These are phyloP conservation scores for Neofelis nebulosa DNA, from an alignment of 2,113 vertebrate genomes.

Conservation along the genomic window DNA sequence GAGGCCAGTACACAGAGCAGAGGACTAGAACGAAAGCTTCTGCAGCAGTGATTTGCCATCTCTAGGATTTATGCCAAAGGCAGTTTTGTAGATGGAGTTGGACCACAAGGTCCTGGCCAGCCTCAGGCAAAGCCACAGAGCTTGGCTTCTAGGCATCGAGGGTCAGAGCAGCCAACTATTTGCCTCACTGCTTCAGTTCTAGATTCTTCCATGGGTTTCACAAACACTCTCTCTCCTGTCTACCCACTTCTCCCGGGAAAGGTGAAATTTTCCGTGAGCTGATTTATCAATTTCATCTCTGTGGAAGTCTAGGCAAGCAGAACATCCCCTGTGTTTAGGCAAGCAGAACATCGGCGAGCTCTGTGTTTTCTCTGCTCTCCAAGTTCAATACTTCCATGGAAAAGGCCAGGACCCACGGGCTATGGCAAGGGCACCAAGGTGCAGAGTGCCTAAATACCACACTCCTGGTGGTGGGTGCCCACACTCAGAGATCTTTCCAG, in stretches of 20 bases:
- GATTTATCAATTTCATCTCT: background rate
- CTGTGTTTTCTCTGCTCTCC: background rate
- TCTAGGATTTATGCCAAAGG: background rate
- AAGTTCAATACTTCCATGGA: background rate
- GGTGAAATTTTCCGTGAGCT: background rate
- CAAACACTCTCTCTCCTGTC: background rate
- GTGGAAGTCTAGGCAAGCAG: background rate
- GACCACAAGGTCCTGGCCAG: background rate
- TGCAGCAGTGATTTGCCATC: no score
- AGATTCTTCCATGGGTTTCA: background rate
- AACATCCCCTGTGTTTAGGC: background rate
- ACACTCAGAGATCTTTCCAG: background rate
- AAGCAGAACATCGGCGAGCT: no score
- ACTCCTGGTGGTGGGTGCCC: background rate
- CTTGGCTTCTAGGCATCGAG: background rate
- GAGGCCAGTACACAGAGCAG: background rate
- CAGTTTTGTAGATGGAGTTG: background rate
- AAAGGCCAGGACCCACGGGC: background rate
- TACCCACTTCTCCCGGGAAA: background rate
- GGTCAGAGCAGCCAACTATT: background rate
- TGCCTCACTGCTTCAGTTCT: background rate
- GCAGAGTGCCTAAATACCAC: background rate
- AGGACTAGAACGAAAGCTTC: background rate
- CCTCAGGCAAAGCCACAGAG: background rate
- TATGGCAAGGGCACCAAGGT: background rate